Evolutionary conservation across 2,888 invertebrate genomes (phyloP).

Genomic region (Congeria kusceri): DNA sequence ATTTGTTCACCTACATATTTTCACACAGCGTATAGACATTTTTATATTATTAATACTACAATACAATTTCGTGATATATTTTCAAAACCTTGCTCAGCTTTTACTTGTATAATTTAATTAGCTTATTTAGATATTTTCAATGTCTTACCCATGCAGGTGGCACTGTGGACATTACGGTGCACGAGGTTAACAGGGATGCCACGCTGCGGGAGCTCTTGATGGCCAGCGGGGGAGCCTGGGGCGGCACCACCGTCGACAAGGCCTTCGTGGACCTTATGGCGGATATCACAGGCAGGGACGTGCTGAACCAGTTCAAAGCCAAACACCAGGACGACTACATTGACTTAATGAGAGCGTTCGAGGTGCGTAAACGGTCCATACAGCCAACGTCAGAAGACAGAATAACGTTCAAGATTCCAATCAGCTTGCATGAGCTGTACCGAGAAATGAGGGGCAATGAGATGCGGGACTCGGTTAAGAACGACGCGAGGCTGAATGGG

Average conservation of each 20-base stretch:
- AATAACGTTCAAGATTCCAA: conserved; percentile 43
- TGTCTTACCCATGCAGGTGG: conserved; percentile 21
- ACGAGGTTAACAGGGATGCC: conserved; percentile 32
- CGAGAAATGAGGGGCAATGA: conserved; percentile 29
- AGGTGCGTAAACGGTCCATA: conserved; percentile 49
- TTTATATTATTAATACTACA: too few relatives aligned
- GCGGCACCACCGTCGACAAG: conserved; percentile 43
- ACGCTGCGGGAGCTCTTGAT: conserved; percentile 37
- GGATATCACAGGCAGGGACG: conserved; percentile 9
- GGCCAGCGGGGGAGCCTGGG: conserved; percentile 48
- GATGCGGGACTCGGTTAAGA: conserved; percentile 21
- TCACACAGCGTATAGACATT: too few relatives aligned
- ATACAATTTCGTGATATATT: too few relatives aligned
- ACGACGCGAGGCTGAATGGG: neutral
- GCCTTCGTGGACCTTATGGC: conserved; percentile 39
- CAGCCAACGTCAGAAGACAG: conserved; percentile 29
- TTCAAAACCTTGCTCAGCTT: too few relatives aligned
- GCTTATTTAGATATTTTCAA: too few relatives aligned
- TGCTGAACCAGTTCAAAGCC: conserved; percentile 19
- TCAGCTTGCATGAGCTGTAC: conserved; percentile 21
- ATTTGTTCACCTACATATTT: too few relatives aligned
- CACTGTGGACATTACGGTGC: conserved; percentile 51
- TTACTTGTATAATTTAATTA: too few relatives aligned
- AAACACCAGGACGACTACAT: conserved; percentile 39
- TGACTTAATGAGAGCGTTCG: conserved; percentile 48